Conservation (phyloP, 2,888 invertebrate genomes). For the Anagyrus pseudococci region DNA sequence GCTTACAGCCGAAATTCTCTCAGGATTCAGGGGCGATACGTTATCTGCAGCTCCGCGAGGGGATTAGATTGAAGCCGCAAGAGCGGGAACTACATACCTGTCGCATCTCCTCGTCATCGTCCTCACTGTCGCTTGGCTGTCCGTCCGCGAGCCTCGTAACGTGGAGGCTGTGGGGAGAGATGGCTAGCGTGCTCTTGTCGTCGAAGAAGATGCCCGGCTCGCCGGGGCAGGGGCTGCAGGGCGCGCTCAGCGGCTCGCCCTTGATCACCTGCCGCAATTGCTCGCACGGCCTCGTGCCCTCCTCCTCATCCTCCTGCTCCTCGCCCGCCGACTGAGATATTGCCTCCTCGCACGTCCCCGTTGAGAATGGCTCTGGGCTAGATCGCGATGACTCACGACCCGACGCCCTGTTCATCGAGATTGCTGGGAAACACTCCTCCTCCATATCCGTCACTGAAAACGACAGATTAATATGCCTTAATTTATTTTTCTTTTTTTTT, state of each 20-base stretch:
- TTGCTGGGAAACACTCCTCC: constrained; percentile 86
- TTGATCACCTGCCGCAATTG: constrained; percentile 73
- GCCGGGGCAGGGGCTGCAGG: constrained; percentile 73
- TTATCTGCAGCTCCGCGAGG: no score
- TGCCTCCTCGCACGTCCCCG: no score
- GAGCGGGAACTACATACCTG: constrained; percentile 44
- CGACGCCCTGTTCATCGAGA: constrained; percentile 72
- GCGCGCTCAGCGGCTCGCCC: constrained; percentile 78
- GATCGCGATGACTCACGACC: constrained; percentile 45
- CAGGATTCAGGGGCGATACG: no score
- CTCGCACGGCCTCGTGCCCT: neutral
- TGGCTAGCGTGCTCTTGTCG: constrained; percentile 49
- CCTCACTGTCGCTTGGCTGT: constrained; percentile 55
- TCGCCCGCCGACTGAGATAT: no score
- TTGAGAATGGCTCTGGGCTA: constrained; percentile 28
- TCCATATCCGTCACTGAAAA: constrained; percentile 79
- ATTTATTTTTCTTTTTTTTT: no score
- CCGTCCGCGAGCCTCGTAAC: constrained; percentile 43
- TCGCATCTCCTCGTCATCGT: constrained; percentile 56
- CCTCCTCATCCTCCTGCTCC: constrained; percentile 3
- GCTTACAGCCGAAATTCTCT: no score
- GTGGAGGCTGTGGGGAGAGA: constrained; percentile 53
- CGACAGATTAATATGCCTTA: no score
- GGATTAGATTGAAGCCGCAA: no score
- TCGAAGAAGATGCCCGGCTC: constrained; percentile 69